phyloP scores from a whole-genome alignment of 2,113 vertebrate species.

The Ptyas mucosa region DNA sequence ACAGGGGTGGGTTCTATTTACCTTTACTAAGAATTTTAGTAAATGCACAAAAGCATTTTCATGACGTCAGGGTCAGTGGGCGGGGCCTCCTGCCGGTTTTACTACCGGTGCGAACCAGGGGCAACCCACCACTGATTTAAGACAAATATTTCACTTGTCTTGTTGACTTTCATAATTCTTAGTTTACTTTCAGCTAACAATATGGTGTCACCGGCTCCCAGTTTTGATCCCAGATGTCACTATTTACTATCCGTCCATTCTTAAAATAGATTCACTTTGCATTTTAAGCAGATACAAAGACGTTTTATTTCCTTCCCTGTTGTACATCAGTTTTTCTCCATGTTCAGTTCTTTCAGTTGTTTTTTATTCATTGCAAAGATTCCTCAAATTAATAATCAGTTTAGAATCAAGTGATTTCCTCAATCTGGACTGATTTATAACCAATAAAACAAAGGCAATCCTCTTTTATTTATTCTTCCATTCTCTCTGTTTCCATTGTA shows the following conservation, averaged over 20 bases:
- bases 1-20: no score
- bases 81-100: no score
- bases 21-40: no score
- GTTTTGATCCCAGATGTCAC: not conserved
- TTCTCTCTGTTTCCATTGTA: not conserved
- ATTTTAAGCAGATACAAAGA: not conserved
- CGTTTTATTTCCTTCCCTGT: not conserved
- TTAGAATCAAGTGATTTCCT: not conserved
- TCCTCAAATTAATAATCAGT: not conserved
- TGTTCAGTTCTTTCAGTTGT: not conserved
- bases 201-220: not conserved
- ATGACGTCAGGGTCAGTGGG: no score
- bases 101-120: no score
- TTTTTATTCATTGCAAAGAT: not conserved
- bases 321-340: not conserved
- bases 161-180: not conserved
- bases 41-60: no score
- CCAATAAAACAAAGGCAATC: not conserved
- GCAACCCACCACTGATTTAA: not conserved
- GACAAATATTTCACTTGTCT: not conserved
- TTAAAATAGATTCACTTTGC: not conserved
- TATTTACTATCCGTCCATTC: not conserved
- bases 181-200: not conserved
- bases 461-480: not conserved
- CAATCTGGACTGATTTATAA: not conserved